Percentiles rank a stretch among this genome's conserved stretches.
phyloP scores from a whole-genome alignment of 2,888 invertebrate species.

The Aphodius sticticus region DNA sequence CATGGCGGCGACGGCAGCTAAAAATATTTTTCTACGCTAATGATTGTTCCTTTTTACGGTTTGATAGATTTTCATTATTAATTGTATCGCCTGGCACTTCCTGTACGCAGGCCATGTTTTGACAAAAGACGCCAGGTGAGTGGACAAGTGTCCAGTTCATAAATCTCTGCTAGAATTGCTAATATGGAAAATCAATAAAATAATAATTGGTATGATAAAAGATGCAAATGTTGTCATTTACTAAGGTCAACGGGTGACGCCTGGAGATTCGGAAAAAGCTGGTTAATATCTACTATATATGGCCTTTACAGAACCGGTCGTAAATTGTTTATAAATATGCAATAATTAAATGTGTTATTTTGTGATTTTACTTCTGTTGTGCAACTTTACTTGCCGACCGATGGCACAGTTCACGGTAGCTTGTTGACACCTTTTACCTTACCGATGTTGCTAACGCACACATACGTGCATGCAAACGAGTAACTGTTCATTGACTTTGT shows the following conservation, averaged over 20 bases:
- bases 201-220: background rate
- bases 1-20: background rate
- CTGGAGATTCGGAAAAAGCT: background rate
- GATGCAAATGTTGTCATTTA: background rate
- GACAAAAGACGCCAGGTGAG: background rate
- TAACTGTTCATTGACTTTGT: background rate
- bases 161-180: background rate
- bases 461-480: background rate
- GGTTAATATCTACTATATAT: background rate
- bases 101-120: background rate
- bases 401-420: constrained; percentile 4
- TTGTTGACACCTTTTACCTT: constrained; percentile 4
- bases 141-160: background rate
- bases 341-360: background rate
- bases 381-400: background rate
- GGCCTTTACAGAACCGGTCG: background rate
- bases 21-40: background rate
- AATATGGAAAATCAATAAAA: background rate
- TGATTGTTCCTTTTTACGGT: background rate
- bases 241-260: background rate
- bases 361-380: background rate
- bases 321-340: constrained; percentile 4
- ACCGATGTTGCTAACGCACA: background rate
- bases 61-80: background rate
- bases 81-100: background rate